Evolutionary conservation across 2,888 invertebrate genomes (phyloP), one percentile per base, ranked within the genome.

Genomic region (Agelastica alni): DNA sequence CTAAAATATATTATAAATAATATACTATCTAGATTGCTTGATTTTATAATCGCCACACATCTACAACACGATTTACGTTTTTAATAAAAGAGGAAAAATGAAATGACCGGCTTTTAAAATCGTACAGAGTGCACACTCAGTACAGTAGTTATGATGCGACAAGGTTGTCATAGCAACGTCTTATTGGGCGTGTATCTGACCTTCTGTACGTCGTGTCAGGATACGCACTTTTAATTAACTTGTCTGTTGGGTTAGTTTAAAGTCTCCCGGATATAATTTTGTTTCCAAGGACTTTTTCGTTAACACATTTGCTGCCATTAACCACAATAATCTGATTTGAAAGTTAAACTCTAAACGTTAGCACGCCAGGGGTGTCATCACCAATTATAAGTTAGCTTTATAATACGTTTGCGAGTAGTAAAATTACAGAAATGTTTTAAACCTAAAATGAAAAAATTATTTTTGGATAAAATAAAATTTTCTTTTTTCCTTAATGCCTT

Each of bases 131-230:
- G 10, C 17, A 37, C 17, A 10, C 36, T 37, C 22, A 2, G 18
- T 28, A 28, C 16, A 20, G 13, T 26, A 12, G 12, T 36, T 30
- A 53, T 32, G 62, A 62, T 66, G 65, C 66, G 63, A 64, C 64
- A 66, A 58, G 54, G 65, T 67, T 44, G 37, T 61, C 60, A 64
- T 64, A 61, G 62, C 47, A 51, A 70, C 65, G 44, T 64, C 64
- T 65, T 68, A 61, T 56, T 58, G 65, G 65, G 65, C 59, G 65
- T 62, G 36, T 56, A 51, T 44, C 37, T 42, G 56, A 56, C 56
- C 56, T 47, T 28, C 36, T 30, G 42, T 6, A 44, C 37, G 34
- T 36, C 48, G 28, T 13, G 26, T 31, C 45, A 13, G 45, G 31
- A 28, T 41, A 28, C 31, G 13, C 22, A 44, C 28, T 22, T 16